Evolutionary conservation across 2,888 invertebrate species (phyloP), one percentile per base, ranked within the genome.

Genomic region (Cordilura impudica): DNA sequence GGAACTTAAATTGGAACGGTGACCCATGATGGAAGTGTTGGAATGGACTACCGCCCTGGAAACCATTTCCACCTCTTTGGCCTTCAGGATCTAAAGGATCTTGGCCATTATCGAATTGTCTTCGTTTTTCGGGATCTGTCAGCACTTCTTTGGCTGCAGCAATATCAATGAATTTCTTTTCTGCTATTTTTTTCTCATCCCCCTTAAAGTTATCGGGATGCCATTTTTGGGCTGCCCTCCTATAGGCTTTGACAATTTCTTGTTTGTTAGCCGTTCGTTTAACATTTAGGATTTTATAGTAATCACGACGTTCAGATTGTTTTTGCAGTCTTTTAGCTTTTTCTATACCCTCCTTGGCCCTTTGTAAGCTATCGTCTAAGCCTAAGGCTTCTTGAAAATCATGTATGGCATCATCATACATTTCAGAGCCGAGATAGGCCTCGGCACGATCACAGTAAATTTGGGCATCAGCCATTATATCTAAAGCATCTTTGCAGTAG

Each of bases 151-250:
- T 99, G 66, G 99, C 99, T 45, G 98, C 97, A 2, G 99, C 99
- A 86, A 99, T 95, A 89, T 99, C 99, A 81, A 99, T 98, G 89
- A 99, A 99, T 91, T 95, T 98, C 90, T 98, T 98, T 90, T 99
- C 96, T 0, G 99, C 99, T 61, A 94, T 91, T 87, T 97, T 96
- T 91, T 98, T 98, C 88, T 97, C 97, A 81, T 96, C 95, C 10
- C 94, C 95, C 60, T 92, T 93, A 90, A 94, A 98, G 90, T 96
- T 97, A 90, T 99, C 99, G 0, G 99, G 99, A 91, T 99, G 99
- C 98, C 99, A 99, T 90, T 98, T 96, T 90, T 97, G 97, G 12
- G 99, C 99, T 63, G 97, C 93, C 91, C 97, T 97, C 82, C 99
- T 93, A 90, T 99, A 99, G 16, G 98, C 99, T 91, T 98, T 99